phyloP scores from a whole-genome alignment of 2,888 invertebrate species.

The Caradrina kadenii region DNA sequence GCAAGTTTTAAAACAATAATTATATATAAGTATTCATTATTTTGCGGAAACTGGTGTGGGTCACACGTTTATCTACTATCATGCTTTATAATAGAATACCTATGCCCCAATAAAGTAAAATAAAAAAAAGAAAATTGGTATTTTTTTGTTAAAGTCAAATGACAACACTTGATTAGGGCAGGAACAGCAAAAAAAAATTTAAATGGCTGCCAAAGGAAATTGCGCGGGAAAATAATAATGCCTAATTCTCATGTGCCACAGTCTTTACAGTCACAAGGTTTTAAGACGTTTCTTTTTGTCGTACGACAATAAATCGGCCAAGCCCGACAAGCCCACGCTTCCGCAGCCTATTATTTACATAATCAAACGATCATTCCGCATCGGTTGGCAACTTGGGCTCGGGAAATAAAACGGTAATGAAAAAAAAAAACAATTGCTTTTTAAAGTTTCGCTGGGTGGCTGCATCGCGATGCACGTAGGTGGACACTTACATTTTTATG shows the following conservation, averaged over 20 bases:
- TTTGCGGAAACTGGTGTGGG: too few relatives aligned
- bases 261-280: slow-evolving; percentile 55
- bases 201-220: neutral
- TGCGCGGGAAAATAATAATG: neutral
- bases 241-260: slow-evolving; percentile 14
- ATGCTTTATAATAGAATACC: too few relatives aligned
- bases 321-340: slow-evolving; percentile 83
- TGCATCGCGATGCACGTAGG: slow-evolving; percentile 18
- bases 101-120: too few relatives aligned
- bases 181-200: neutral
- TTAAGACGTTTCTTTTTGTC: slow-evolving; percentile 62
- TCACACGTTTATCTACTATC: too few relatives aligned
- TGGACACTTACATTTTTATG: slow-evolving; percentile 23
- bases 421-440: slow-evolving; percentile 50
- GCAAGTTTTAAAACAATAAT: neutral
- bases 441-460: slow-evolving; percentile 31
- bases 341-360: slow-evolving; percentile 79
- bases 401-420: slow-evolving; percentile 45
- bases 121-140: too few relatives aligned
- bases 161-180: neutral
- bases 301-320: slow-evolving; percentile 66
- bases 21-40: too few relatives aligned
- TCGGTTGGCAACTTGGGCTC: slow-evolving; percentile 72
- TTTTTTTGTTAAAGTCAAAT: neutral
- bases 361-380: slow-evolving; percentile 82